Percentiles rank a stretch among this genome's conserved stretches.
phyloP scores from a whole-genome alignment of 2,888 invertebrate species.

The Podotricha telesiphe region DNA sequence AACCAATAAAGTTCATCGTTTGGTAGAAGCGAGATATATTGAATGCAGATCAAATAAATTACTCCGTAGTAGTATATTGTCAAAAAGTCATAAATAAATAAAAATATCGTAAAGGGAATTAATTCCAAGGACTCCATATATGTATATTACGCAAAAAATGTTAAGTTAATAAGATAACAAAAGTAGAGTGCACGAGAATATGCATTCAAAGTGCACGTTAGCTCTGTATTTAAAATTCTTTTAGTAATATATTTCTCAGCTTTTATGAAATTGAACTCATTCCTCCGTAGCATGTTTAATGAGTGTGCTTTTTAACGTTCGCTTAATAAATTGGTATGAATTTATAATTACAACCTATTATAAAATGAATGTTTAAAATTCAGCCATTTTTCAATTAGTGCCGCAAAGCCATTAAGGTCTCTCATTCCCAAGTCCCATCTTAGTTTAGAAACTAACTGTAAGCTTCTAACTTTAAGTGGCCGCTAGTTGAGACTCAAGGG shows the following conservation, averaged over 20 bases:
- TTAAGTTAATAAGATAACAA: background rate
- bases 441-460: slow-evolving; percentile 25
- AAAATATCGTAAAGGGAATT: background rate
- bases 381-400: slow-evolving; percentile 32
- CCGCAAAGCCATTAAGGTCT: slow-evolving; percentile 16
- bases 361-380: slow-evolving; percentile 24
- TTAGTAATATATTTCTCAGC: slow-evolving; percentile 15
- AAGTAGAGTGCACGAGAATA: slow-evolving; percentile 5
- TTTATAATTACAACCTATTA: slow-evolving; percentile 27
- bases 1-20: slow-evolving; percentile 21
- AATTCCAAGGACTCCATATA: background rate
- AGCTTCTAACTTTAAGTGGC: slow-evolving; percentile 26
- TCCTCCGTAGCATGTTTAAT: slow-evolving; percentile 17
- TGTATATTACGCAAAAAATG: background rate
- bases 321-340: slow-evolving; percentile 22
- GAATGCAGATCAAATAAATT: background rate
- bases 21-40: background rate
- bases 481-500: slow-evolving; percentile 6
- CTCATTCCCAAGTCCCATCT: slow-evolving; percentile 21
- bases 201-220: background rate
- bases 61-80: background rate
- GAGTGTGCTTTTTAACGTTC: slow-evolving; percentile 21
- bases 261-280: slow-evolving; percentile 19
- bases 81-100: background rate
- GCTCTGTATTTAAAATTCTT: slow-evolving; percentile 20